Evolutionary conservation across 2,113 vertebrate genomes (phyloP).

Genomic region (Tragelaphus imberbis): DNA sequence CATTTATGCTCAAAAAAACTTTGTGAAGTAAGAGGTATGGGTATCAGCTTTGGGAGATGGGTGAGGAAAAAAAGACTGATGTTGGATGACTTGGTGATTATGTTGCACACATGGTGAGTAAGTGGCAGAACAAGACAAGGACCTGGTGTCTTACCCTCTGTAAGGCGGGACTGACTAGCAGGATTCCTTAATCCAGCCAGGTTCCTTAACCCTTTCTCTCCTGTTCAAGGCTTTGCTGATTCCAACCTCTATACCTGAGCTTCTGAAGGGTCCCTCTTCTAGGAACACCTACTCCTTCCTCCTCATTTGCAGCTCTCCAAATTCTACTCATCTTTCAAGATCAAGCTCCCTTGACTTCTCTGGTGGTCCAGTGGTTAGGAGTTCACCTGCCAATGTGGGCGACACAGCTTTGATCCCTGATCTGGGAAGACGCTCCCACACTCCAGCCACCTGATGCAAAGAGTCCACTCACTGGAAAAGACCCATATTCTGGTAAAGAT

Average conservation of each 20-base stretch:
- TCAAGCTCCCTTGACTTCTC: background rate
- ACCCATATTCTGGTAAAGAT: background rate
- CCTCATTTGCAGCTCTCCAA: background rate
- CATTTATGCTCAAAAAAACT: background rate
- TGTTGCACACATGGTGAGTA: constrained; percentile 15
- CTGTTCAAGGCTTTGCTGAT: background rate
- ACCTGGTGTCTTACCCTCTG: background rate
- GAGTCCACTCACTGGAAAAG: background rate
- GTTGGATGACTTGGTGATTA: constrained; percentile 9
- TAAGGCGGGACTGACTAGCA: background rate
- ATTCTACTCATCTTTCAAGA: background rate
- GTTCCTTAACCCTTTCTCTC: background rate
- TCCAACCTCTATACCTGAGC: background rate
- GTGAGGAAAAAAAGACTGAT: constrained; percentile 45
- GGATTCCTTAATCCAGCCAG: background rate
- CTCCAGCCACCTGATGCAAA: background rate
- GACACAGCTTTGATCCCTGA: background rate
- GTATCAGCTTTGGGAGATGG: background rate
- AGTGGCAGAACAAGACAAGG: constrained; percentile 44
- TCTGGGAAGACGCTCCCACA: background rate
- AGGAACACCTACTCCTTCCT: background rate
- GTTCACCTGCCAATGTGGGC: background rate
- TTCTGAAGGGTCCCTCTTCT: background rate
- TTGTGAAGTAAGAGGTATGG: background rate
- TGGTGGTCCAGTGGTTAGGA: background rate